Conservation (phyloP, 2,113 vertebrate genomes). For the Aegypius monachus region DNA sequence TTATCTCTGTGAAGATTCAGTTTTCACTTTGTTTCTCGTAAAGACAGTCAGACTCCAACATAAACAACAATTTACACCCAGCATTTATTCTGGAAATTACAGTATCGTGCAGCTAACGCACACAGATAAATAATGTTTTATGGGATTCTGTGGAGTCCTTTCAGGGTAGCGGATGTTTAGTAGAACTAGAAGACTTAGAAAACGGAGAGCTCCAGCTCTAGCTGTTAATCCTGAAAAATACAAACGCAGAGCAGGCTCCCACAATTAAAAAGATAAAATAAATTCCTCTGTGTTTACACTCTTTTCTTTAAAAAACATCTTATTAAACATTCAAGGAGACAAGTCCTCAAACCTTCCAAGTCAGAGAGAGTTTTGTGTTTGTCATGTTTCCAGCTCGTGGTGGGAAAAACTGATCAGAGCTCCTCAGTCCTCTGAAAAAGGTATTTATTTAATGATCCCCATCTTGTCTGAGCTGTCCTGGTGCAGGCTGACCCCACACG, state of each 20-base stretch:
- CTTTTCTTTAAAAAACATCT: not conserved
- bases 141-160: conserved; percentile 79
- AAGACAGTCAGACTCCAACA: conserved; percentile 80
- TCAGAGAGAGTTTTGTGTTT: not conserved
- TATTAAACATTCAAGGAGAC: not conserved
- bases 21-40: conserved; percentile 81
- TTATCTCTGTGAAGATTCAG: conserved; percentile 73
- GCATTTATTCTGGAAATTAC: conserved; percentile 83
- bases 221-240: conserved; percentile 72
- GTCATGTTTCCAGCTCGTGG: rapidly evolving
- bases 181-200: conserved; percentile 68
- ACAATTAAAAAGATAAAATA: conserved; percentile 4
- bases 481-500: not conserved
- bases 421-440: not conserved
- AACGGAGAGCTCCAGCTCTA: conserved; percentile 56
- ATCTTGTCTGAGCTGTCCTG: not conserved
- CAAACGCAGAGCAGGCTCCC: conserved; percentile 45
- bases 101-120: conserved; percentile 78
- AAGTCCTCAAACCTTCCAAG: not conserved
- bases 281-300: not conserved
- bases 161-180: conserved; percentile 74
- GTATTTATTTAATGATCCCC: not conserved
- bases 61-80: conserved; percentile 81
- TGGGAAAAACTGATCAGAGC: not conserved
- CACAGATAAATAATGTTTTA: conserved; percentile 81